Conservation (phyloP, 2,113 vertebrate genomes). For the Caracal caracal region DNA sequence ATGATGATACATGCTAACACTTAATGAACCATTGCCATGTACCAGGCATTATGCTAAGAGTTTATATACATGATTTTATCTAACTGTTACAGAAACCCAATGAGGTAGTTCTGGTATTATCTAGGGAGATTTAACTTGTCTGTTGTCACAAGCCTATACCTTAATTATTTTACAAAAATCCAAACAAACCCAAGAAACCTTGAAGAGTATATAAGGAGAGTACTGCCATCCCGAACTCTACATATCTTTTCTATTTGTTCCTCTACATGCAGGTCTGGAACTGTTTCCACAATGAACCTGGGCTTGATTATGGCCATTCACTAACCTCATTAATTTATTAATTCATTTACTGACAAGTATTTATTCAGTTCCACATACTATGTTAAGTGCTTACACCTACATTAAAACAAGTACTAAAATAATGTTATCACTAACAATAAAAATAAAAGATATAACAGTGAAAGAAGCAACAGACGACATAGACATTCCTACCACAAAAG, state of each 20-base stretch:
- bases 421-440: constrained; percentile 17
- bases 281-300: neutral
- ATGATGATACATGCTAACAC: neutral
- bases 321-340: neutral
- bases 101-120: neutral
- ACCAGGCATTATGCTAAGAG: neutral
- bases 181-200: neutral
- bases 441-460: neutral
- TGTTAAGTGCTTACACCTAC: neutral
- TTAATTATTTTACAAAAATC: constrained; percentile 6
- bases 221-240: neutral
- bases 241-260: neutral
- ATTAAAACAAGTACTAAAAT: constrained; percentile 6
- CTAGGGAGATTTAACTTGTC: neutral
- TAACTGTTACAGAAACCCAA: neutral
- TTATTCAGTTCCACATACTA: neutral
- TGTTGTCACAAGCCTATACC: neutral
- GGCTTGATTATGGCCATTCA: neutral
- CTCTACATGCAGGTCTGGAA: neutral
- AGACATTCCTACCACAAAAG: neutral
- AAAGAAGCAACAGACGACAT: neutral
- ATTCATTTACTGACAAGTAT: constrained; percentile 40
- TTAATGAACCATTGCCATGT: neutral
- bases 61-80: neutral
- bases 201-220: neutral